Base-by-base conservation (phyloP, 1,140 invertebrate genomes). In the Eumeta japonica region DNA sequence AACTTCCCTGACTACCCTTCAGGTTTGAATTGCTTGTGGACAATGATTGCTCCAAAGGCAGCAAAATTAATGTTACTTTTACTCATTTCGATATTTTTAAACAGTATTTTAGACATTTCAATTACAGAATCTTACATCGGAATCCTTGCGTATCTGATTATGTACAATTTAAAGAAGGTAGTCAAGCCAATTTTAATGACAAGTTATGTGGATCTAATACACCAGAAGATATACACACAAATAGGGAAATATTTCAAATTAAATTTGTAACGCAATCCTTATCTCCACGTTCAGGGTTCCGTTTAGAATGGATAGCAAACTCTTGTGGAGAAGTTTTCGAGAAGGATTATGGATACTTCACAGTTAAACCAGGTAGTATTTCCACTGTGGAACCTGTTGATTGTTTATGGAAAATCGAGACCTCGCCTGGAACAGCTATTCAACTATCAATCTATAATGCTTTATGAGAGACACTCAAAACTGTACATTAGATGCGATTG, bases 331-430 rank as follows among this genome's bases (percentile, higher is more conserved):
- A 78, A 12, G 55, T 78, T 38, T 53, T 87, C n/a, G 79, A 62
- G 17, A 76, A 66, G 45, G 64, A 67, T 0, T 47, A 24, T 13
- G 83, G 77, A 2, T 31, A 28, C 1, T 77, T 93, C 11, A 75
- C 28, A 16, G 34, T 66, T 3, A 44, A 59, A 11, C 55, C 34
- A 38, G 41, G 16, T 15, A 15, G 34, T 28, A 54, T 60, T 17
- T 90, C 89, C 62, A 72, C 79, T 2, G 59, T 73, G n/a, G 60
- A 77, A 30, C 51, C 81, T n/a, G n/a, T n/a, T n/a, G n/a, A n/a
- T n/a, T n/a, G n/a, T n/a, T n/a, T n/a, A 39, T 94, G 90, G 90
- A 60, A 75, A 2, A 87, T 94, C 40, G 75, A 81, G 39, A 84
- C 81, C 0, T 77, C 81, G 1, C 45, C 61, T n/a, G 89, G 88